Percentiles rank a stretch among this genome's conserved stretches.
phyloP scores from a whole-genome alignment of 2,797 vertebrate genomes.

The Geotrypetes seraphini region DNA sequence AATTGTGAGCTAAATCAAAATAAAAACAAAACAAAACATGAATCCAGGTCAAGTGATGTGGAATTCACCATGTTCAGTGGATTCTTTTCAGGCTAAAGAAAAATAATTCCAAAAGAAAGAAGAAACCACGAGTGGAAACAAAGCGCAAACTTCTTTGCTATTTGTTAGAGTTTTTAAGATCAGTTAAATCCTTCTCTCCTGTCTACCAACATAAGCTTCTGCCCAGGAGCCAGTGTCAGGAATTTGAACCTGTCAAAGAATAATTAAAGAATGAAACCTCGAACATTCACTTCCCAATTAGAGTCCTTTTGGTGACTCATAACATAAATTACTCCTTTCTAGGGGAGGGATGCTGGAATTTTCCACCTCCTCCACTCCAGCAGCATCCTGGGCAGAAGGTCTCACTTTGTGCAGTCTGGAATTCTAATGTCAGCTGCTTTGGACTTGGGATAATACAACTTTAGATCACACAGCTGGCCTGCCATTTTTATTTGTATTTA shows the following conservation, averaged over 20 bases:
- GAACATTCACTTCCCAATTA: conserved; percentile 1
- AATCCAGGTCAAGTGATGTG: too few species aligned
- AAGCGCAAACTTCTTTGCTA: too few species aligned
- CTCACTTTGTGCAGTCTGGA: neutral
- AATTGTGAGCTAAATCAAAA: too few species aligned
- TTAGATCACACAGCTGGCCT: too few species aligned
- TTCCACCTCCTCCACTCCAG: neutral
- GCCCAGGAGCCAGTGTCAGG: neutral
- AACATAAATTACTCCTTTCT: conserved; percentile 7
- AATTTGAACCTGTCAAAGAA: neutral
- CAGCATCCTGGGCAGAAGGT: neutral
- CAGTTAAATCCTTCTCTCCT: too few species aligned
- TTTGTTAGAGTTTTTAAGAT: too few species aligned
- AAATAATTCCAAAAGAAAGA: too few species aligned
- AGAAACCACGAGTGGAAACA: too few species aligned
- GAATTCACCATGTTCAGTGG: too few species aligned
- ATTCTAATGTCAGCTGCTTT: neutral
- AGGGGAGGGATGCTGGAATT: conserved; percentile 2
- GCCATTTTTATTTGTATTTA: too few species aligned
- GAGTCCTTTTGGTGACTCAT: conserved; percentile 1
- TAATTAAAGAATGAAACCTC: conserved; percentile 9
- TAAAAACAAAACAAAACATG: too few species aligned
- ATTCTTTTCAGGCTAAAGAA: too few species aligned
- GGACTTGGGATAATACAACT: neutral
- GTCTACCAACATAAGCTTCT: fast-evolving